Conservation (phyloP, 1,140 invertebrate species). For the Danaus melanippus region DNA sequence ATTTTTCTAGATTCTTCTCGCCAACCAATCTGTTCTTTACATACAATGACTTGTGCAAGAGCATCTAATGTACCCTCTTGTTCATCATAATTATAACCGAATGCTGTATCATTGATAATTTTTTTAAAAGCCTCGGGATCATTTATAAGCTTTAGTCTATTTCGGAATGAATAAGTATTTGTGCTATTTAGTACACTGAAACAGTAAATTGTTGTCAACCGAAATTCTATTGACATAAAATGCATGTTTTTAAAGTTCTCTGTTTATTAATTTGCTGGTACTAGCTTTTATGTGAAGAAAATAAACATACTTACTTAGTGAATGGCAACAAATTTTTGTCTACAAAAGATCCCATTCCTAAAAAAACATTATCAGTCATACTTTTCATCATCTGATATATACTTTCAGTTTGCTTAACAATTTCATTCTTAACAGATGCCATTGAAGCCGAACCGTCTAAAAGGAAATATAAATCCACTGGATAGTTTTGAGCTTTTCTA, state of each 20-base stretch:
- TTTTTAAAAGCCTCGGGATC: conserved; percentile 79
- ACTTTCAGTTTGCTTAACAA: conserved; percentile 77
- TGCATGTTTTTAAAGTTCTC: background rate
- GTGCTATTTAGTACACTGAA: conserved; percentile 82
- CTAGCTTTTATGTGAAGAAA: background rate
- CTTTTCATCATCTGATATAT: conserved; percentile 79
- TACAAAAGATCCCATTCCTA: conserved; percentile 92
- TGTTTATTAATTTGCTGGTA: no score
- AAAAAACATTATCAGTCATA: conserved; percentile 85
- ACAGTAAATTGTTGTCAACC: conserved; percentile 23
- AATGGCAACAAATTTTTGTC: conserved; percentile 90
- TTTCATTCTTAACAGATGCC: conserved; percentile 76
- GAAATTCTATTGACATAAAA: background rate
- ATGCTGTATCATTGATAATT: conserved; percentile 63
- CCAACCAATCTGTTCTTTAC: conserved; percentile 77
- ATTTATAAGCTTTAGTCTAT: conserved; percentile 84
- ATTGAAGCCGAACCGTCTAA: conserved; percentile 90
- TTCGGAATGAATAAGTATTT: conserved; percentile 89
- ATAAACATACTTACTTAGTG: conserved; percentile 70
- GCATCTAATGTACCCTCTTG: conserved; percentile 88
- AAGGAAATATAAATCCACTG: conserved; percentile 91
- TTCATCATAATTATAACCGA: conserved; percentile 80
- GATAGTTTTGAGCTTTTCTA: conserved; percentile 83
- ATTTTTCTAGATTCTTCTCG: conserved; percentile 75
- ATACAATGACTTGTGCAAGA: conserved; percentile 82